phyloP scores from a whole-genome alignment of 1,140 invertebrate species.

The Drosophila varians region DNA sequence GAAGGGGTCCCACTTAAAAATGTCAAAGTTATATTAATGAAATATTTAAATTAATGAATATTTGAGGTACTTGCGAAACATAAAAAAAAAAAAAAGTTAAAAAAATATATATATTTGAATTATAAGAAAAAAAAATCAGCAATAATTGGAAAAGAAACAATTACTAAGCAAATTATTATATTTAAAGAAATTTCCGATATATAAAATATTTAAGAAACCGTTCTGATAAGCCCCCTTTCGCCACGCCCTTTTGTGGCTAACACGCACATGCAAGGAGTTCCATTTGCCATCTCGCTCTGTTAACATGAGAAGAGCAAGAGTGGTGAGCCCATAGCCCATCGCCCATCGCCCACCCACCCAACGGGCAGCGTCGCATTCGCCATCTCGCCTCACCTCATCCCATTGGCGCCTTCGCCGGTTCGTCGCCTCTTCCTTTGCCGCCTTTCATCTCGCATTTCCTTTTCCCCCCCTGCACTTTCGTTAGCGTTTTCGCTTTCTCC shows the following conservation, averaged over 20 bases:
- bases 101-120: too few relatives aligned
- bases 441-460: slow-evolving; percentile 4
- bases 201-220: not conserved
- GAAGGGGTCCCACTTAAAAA: too few relatives aligned
- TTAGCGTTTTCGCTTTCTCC: slow-evolving; percentile 4
- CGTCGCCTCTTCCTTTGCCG: slow-evolving; percentile 6
- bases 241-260: not conserved
- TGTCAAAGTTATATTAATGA: too few relatives aligned
- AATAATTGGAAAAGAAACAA: too few relatives aligned
- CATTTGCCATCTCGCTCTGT: slow-evolving; percentile 13
- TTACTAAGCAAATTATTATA: too few relatives aligned
- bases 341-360: too few relatives aligned
- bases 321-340: slow-evolving; percentile 1
- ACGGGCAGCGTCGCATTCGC: slow-evolving; percentile 22
- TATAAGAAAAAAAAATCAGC: too few relatives aligned
- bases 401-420: not conserved
- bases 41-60: too few relatives aligned
- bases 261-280: not conserved
- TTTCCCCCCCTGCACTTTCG: not conserved
- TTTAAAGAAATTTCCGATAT: too few relatives aligned
- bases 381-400: slow-evolving; percentile 22
- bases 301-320: not conserved
- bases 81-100: too few relatives aligned
- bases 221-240: not conserved
- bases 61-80: too few relatives aligned